Conservation (phyloP, 2,888 invertebrate species). For the Pristionchus arcanus region DNA sequence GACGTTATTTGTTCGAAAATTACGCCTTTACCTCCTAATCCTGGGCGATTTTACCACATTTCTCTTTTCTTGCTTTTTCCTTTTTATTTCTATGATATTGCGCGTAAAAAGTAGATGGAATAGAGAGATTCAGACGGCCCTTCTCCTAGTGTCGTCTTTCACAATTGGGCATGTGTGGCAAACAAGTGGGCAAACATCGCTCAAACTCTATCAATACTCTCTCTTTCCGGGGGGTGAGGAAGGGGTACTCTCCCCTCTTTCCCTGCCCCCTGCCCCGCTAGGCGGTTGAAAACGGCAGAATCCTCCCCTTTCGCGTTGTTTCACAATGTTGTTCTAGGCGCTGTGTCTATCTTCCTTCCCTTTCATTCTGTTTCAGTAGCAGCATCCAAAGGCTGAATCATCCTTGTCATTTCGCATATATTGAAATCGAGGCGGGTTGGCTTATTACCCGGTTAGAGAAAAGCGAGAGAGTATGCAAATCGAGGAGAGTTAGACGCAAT, state of each 20-base stretch:
- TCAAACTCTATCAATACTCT: slow-evolving; percentile 5
- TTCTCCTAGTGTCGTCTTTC: background rate
- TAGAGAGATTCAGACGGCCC: background rate
- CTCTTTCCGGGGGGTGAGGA: background rate
- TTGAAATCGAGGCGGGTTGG: background rate
- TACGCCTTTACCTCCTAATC: no score
- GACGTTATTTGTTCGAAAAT: no score
- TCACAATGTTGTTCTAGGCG: background rate
- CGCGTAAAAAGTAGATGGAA: no score
- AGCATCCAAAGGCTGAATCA: background rate
- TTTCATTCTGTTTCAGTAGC: background rate
- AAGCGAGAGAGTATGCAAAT: background rate
- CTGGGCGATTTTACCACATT: no score
- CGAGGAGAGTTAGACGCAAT: background rate
- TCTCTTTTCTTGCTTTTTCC: no score
- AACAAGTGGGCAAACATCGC: background rate
- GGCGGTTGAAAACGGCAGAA: no score
- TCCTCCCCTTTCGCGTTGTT: background rate
- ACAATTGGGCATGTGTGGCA: background rate
- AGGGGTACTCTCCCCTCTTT: background rate
- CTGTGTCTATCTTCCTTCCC: background rate
- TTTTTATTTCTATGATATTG: no score
- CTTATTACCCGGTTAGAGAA: background rate
- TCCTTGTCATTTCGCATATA: slow-evolving; percentile 1
- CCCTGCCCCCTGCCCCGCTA: background rate